Conservation (phyloP, 2,113 vertebrate genomes). For the Myxocyprinus asiaticus region DNA sequence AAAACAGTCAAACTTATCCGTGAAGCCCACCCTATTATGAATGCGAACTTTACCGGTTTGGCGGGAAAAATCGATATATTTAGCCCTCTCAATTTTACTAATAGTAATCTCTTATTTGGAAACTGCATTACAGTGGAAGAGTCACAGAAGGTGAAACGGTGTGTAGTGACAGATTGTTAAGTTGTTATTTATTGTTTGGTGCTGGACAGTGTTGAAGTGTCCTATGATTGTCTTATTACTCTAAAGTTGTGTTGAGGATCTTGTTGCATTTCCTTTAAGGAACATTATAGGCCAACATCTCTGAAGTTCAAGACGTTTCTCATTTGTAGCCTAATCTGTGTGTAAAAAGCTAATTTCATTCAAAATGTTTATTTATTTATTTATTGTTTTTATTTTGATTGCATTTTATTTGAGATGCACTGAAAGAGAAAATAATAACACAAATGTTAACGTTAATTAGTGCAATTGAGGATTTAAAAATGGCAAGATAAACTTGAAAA, state of each 20-base stretch:
- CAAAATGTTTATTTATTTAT: neutral
- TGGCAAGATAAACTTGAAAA: neutral
- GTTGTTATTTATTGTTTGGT: neutral
- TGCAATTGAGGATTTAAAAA: neutral
- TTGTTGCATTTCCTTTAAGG: neutral
- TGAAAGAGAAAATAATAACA: neutral
- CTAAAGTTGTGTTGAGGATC: neutral
- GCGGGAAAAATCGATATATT: too few species aligned
- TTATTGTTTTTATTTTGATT: neutral
- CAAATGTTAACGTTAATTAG: neutral
- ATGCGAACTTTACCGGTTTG: too few species aligned
- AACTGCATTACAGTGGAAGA: neutral
- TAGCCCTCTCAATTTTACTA: too few species aligned
- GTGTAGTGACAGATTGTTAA: too few species aligned
- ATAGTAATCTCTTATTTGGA: too few species aligned
- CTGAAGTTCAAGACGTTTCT: neutral
- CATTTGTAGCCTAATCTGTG: neutral
- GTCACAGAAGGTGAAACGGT: neutral
- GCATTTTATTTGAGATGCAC: neutral
- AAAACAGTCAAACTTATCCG: neutral
- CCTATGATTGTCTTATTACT: neutral
- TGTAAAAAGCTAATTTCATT: neutral
- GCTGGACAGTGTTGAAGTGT: neutral
- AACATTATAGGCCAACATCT: neutral
- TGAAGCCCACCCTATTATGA: neutral